Base-by-base conservation (phyloP, 1,140 invertebrate genomes). In the Eueides isabella region DNA sequence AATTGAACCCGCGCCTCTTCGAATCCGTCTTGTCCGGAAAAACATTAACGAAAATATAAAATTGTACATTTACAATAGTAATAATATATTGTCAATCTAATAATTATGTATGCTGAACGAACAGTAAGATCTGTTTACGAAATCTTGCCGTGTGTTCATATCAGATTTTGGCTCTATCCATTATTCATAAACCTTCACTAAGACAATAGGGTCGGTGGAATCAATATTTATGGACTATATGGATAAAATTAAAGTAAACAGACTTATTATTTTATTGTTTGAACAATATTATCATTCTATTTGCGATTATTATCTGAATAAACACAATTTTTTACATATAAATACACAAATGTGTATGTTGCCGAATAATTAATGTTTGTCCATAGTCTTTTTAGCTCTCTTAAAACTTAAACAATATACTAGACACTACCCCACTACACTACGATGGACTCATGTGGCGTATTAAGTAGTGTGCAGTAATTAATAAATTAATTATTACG, bases 71-170 rank as follows among this genome's bases (percentile, higher is more conserved):
- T 26, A 38, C 26, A 55, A 55, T 55, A 55, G 11, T 26, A 55
- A 55, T 26, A 6, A 26, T 23, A 3, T 55, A 55, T 55, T 55
- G n/a, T 1, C 9, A 55, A 55, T n/a, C 35, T 71, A 70, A 80
- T 70, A 80, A 82, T 85, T 82, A 81, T 68, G 77, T 77, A 81
- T 81, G 74, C 79, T 70, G 77, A 61, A 70, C 82, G 70, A 84
- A 76, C 77, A 79, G 79, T 83, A 78, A 82, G 76, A 85, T 89
- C 82, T 78, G 80, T 83, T 88, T 85, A 80, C 84, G 81, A 88
- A 89, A 90, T 89, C 87, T 84, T 78, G 77, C 84, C 82, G 86
- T 88, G 89, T 74, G 79, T 79, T 79, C 82, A 87, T 88, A 85
- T 85, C 82, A 75, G 80, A 86, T 87, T 84, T 77, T 69, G 76